Conservation (phyloP, 2,797 vertebrate species). For the Diplodus puntazzo region DNA sequence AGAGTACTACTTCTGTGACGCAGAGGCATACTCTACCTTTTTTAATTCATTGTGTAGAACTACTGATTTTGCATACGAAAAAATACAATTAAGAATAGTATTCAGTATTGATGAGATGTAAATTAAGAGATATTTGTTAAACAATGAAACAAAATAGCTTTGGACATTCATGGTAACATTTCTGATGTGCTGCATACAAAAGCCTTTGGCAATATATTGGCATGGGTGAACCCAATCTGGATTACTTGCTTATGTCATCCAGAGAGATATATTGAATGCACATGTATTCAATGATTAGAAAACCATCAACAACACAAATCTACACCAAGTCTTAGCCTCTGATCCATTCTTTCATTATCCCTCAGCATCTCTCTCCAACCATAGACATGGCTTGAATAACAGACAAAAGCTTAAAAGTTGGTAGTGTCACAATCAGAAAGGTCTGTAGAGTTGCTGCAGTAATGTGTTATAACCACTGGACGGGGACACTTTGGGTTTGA, state of each 20-base stretch:
- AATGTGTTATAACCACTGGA: conserved; percentile 14
- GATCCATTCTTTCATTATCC: not conserved
- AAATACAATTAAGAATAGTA: not conserved
- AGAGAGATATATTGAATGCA: not conserved
- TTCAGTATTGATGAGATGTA: not conserved
- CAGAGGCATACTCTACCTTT: not conserved
- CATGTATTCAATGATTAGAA: conserved; percentile 9
- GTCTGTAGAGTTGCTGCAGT: not conserved
- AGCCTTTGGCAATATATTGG: not conserved
- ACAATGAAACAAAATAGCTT: not conserved
- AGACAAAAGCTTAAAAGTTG: conserved; percentile 1
- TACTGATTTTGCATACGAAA: not conserved
- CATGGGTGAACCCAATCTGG: not conserved
- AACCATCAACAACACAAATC: not conserved
- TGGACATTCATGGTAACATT: not conserved
- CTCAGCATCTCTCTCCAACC: not conserved
- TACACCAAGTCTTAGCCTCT: not conserved
- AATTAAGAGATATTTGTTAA: not conserved
- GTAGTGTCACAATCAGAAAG: not conserved
- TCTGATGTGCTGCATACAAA: not conserved
- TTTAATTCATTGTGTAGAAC: not conserved
- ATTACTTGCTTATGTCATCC: conserved; percentile 8
- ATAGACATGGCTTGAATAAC: not conserved
- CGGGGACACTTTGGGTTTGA: conserved; percentile 9
- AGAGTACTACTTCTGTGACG: not conserved